These are phyloP conservation scores for Leistus spinibarbis DNA, from an alignment of 2,888 invertebrate genomes.

Conservation along the genomic window DNA sequence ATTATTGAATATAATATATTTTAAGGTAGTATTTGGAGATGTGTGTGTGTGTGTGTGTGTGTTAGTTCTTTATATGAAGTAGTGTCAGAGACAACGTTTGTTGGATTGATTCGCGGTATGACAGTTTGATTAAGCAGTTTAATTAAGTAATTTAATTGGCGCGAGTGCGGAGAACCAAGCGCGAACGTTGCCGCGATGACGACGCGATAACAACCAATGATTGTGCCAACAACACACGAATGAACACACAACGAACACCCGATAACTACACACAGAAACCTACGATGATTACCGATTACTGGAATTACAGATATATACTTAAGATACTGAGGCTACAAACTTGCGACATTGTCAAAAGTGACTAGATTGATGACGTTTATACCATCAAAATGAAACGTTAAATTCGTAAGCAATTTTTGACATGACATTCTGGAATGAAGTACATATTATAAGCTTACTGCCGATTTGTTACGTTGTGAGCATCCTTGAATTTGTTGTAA, in stretches of 20 bases:
- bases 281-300: too few species aligned
- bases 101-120: constrained; percentile 58
- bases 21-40: background rate
- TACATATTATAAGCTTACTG: too few species aligned
- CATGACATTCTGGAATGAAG: too few species aligned
- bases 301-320: too few species aligned
- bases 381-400: too few species aligned
- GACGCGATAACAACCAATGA: constrained; percentile 12
- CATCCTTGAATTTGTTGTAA: too few species aligned
- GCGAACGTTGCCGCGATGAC: constrained; percentile 41
- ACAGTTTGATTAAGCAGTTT: constrained; percentile 64
- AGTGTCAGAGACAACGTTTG: constrained; percentile 30
- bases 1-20: background rate
- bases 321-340: too few species aligned
- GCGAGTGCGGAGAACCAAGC: constrained; percentile 49
- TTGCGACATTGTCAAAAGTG: too few species aligned
- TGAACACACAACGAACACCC: background rate
- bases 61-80: background rate
- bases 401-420: too few species aligned
- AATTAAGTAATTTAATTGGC: constrained; percentile 65
- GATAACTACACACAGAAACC: too few species aligned
- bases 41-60: background rate
- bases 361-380: too few species aligned
- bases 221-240: background rate
- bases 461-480: too few species aligned